Conservation (phyloP, 1,140 invertebrate species). For the Orius insidiosus region DNA sequence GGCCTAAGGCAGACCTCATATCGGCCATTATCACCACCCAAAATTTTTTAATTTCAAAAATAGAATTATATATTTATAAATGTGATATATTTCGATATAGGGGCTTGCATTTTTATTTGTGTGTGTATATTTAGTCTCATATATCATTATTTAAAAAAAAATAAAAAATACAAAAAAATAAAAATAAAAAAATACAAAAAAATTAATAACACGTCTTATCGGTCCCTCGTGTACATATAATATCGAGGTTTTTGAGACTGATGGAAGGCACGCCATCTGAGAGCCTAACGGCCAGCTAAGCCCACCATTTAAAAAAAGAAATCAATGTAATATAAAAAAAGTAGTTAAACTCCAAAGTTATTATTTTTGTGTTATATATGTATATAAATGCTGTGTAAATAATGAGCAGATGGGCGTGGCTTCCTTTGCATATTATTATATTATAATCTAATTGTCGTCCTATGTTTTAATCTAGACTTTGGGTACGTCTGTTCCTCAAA, state of each 20-base stretch:
- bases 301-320: constrained; percentile 7
- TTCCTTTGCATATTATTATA: constrained; percentile 17
- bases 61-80: constrained; percentile 16
- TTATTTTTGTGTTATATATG: constrained; percentile 4
- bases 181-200: constrained; percentile 16
- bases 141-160: constrained; percentile 14
- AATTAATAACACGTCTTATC: constrained; percentile 11
- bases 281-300: constrained; percentile 5
- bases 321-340: not conserved
- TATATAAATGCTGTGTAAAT: not conserved
- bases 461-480: constrained; percentile 8
- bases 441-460: constrained; percentile 12
- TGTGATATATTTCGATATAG: constrained; percentile 22
- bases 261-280: constrained; percentile 20
- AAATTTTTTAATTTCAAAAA: too few species aligned
- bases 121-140: constrained; percentile 19
- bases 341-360: constrained; percentile 2
- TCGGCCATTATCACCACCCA: constrained; percentile 8
- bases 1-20: constrained; percentile 6
- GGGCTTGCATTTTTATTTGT: constrained; percentile 21
- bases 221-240: constrained; percentile 15
- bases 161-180: constrained; percentile 15
- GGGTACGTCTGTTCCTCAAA: constrained; percentile 9
- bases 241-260: constrained; percentile 21
- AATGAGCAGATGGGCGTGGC: constrained; percentile 16